Percentiles rank a stretch among this genome's conserved stretches.
phyloP scores from a whole-genome alignment of 1,140 invertebrate genomes.

The Branchinecta lindahli region DNA sequence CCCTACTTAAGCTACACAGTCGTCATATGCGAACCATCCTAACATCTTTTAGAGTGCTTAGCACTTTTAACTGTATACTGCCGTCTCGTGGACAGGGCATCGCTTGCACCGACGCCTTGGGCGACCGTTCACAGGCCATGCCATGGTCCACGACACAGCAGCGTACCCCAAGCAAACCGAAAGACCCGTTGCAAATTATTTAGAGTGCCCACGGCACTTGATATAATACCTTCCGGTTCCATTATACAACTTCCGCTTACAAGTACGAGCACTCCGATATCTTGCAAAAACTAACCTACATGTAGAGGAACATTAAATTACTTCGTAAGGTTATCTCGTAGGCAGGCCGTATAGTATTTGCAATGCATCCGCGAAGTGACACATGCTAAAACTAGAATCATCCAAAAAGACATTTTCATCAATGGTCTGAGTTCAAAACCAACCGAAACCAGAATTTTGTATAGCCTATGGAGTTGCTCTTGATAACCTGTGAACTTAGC shows the following conservation, averaged over 20 bases:
- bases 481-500: neutral
- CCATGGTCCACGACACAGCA: neutral
- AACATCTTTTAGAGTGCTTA: slow-evolving; percentile 2
- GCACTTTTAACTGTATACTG: neutral
- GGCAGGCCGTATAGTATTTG: neutral
- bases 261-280: neutral
- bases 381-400: slow-evolving; percentile 1
- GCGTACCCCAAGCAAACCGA: neutral
- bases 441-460: neutral
- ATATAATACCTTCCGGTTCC: neutral
- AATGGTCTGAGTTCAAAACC: neutral
- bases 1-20: too few relatives aligned
- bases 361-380: neutral
- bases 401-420: neutral
- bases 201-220: slow-evolving; percentile 6
- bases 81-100: too few relatives aligned
- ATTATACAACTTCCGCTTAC: neutral
- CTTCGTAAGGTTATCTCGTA: slow-evolving; percentile 7
- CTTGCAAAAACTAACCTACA: slow-evolving; percentile 5
- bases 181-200: slow-evolving; percentile 8
- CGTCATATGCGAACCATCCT: neutral
- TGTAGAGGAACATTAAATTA: slow-evolving; percentile 3
- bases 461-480: neutral
- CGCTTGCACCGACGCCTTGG: neutral
- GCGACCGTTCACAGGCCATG: neutral